Evolutionary conservation across 2,888 invertebrate species (phyloP), one percentile per base, ranked within the genome.

Genomic region (Hyposoter dolosus): DNA sequence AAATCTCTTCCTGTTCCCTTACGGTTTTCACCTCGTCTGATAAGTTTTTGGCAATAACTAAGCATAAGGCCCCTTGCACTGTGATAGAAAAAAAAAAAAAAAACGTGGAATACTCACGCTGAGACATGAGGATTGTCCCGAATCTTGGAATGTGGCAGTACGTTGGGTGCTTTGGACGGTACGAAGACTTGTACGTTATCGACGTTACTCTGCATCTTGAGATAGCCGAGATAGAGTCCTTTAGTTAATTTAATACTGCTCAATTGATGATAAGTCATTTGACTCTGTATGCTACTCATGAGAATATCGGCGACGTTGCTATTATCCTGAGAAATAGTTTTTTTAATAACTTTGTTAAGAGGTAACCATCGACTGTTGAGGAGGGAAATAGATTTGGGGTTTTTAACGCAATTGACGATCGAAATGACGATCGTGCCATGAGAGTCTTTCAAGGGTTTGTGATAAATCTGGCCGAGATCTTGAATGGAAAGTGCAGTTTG

Each of bases 81-180:
- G 7, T 7, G 40, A 40, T 40, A 9, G 10, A 35, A 3, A 3
- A 5, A 6, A 6, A 40, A 10, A 10, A 40, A 60, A 28, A 15
- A 15, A 15, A 1, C 12, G 6, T 63, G 28, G 1, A 32, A 83
- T 90, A 96, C 97, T 96, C 94, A 98, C 98, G 97, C 97, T 17
- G 99, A 99, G 0, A 99, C 98, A 93, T 99, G 99, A 0, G 99
- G 98, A 95, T 99, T 99, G 89, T 98, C 98, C 85, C 99, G 95
- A 53, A 99, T 96, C 94, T 98, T 98, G 88, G 97, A 97, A 93
- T 99, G 98, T 0, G 99, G 99, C 88, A 99, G 96, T 89, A 99
- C 98, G 94, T 99, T 99, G 5, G 99, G 99, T 1, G 98, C 97
- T 91, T 98, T 97, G 78, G 97, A 96, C 0, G 99, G 98, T 35